A percentile compares a stretch with the other conserved stretches of the same genome.
phyloP scores from a whole-genome alignment of 2,113 vertebrate genomes.

The Alligator sinensis region DNA sequence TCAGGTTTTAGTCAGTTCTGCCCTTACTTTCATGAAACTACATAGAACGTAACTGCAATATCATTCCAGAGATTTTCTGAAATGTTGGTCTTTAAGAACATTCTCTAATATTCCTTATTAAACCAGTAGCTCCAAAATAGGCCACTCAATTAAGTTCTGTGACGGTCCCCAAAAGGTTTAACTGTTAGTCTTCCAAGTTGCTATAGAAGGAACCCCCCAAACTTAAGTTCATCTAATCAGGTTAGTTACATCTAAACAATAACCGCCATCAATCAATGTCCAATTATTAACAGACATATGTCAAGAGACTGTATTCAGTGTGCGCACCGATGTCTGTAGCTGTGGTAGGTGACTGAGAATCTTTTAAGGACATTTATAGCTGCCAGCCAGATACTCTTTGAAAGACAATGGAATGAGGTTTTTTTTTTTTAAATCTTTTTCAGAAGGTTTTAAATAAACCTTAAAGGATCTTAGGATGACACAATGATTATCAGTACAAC shows the following conservation, averaged over 20 bases:
- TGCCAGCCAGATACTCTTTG: background rate
- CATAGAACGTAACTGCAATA: background rate
- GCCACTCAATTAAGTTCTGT: background rate
- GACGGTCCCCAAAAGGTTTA: background rate
- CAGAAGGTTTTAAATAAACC: background rate
- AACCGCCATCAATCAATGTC: background rate
- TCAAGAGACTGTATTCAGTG: background rate
- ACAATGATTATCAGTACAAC: background rate
- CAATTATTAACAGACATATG: accelerated
- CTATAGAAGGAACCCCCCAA: background rate
- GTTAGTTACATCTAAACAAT: background rate
- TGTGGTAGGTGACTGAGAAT: background rate
- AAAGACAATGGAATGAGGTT: background rate
- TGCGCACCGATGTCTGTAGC: background rate
- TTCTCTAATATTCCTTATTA: background rate
- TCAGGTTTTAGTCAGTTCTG: background rate
- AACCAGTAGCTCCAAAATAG: background rate
- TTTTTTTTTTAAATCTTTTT: background rate
- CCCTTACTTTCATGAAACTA: background rate
- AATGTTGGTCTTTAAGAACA: background rate
- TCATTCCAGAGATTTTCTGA: background rate
- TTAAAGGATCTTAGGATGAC: background rate
- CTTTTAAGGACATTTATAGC: background rate
- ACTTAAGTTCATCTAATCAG: background rate
- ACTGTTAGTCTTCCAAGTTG: too few relatives aligned